Percentiles rank a stretch among this genome's conserved stretches.
phyloP scores from a whole-genome alignment of 2,797 vertebrate genomes.

The Enteromius argenteus region DNA sequence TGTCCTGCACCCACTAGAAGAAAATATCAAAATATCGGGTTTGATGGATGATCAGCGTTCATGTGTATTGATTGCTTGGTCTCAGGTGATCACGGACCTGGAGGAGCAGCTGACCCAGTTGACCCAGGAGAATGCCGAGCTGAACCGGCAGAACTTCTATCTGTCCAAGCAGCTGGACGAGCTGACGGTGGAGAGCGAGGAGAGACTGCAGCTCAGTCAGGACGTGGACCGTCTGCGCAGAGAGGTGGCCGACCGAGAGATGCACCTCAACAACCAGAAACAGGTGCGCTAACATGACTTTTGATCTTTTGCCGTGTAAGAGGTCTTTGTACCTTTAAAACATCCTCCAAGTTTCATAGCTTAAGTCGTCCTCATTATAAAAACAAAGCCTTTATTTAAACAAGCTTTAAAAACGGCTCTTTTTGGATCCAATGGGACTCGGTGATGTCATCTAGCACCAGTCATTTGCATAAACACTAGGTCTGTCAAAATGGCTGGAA shows the following conservation, averaged over 20 bases:
- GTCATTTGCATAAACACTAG: too few relatives aligned
- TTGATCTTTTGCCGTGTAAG: too few relatives aligned
- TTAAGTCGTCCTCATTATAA: too few relatives aligned
- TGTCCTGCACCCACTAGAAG: too few relatives aligned
- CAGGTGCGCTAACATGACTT: slow-evolving; percentile 77
- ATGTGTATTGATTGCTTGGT: not conserved
- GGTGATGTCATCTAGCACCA: too few relatives aligned
- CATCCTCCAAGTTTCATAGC: too few relatives aligned
- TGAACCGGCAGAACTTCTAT: slow-evolving; percentile 99
- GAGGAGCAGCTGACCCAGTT: slow-evolving; percentile 98
- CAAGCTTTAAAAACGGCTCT: too few relatives aligned
- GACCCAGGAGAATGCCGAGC: slow-evolving; percentile 95
- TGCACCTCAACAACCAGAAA: slow-evolving; percentile 99
- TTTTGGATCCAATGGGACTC: too few relatives aligned
- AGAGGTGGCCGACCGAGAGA: slow-evolving; percentile 95
- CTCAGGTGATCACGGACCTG: slow-evolving; percentile 95
- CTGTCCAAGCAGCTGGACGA: slow-evolving; percentile 97
- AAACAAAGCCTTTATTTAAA: too few relatives aligned
- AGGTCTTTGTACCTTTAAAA: too few relatives aligned
- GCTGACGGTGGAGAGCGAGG: slow-evolving; percentile 90
- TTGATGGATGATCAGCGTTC: not conserved
- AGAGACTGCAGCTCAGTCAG: slow-evolving; percentile 90
- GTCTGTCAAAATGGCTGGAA: too few relatives aligned
- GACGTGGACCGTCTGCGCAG: slow-evolving; percentile 95
- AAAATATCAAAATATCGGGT: too few relatives aligned